These are phyloP conservation scores for Bicyclus anynana DNA, from an alignment of 1,140 invertebrate species.

Conservation along the genomic window DNA sequence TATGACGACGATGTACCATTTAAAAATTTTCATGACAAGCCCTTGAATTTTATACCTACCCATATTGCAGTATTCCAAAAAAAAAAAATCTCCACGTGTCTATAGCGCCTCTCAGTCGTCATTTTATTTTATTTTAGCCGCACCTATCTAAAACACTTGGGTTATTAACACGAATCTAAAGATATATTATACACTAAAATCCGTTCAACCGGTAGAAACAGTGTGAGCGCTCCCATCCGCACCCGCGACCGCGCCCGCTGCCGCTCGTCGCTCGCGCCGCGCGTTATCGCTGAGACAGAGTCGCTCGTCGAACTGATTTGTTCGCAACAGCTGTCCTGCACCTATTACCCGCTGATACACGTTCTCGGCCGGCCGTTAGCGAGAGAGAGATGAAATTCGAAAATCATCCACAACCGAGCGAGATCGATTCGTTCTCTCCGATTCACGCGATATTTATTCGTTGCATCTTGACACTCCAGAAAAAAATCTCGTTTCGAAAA, in stretches of 20 bases:
- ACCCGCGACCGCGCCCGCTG: slow-evolving; percentile 26
- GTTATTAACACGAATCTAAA: no score
- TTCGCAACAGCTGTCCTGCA: slow-evolving; percentile 71
- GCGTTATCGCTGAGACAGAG: slow-evolving; percentile 65
- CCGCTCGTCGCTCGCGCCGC: slow-evolving; percentile 33
- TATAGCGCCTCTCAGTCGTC: no score
- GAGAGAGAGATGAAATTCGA: slow-evolving; percentile 65
- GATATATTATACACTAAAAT: no score
- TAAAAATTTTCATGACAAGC: no score
- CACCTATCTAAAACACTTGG: no score
- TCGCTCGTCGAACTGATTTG: slow-evolving; percentile 75
- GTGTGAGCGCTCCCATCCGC: no score
- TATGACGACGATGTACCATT: no score
- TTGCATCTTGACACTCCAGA: slow-evolving; percentile 66
- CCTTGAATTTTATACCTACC: no score
- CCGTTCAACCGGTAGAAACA: no score
- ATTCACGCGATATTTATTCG: slow-evolving; percentile 71
- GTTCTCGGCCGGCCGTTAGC: slow-evolving; percentile 75
- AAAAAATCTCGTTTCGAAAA: slow-evolving; percentile 66
- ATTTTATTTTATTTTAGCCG: no score
- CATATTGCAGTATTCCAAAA: no score
- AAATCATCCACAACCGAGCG: slow-evolving; percentile 60
- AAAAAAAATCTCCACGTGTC: no score
- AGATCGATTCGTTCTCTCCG: slow-evolving; percentile 68
- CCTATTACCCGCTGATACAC: slow-evolving; percentile 76